Base-by-base conservation (phyloP, 2,797 vertebrate species). In the Protonibea diacanthus region DNA sequence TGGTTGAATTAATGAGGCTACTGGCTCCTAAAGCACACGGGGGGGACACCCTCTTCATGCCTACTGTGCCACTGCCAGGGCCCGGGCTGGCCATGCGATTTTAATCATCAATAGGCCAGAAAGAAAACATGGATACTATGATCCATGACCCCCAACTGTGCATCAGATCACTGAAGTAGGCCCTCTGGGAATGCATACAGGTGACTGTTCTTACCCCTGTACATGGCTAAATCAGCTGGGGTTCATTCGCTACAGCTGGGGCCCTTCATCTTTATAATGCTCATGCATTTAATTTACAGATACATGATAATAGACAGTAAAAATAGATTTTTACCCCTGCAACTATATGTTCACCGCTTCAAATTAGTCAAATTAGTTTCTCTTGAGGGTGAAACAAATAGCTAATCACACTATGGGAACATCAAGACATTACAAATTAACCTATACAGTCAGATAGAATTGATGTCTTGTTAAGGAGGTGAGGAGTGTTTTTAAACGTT, bases 1-100 rank as follows among this genome's bases (percentile, higher is more conserved):
- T 68, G 89, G 82, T 84, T 77, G 84, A 90, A 91, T 91, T 93
- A 93, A 94, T 84, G 88, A 94, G 88, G 75, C 81, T 62, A 62
- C 76, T 49, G 61, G 64, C 62, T 84, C 78, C 85, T 75, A 64
- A 71, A 84, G 83, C 80, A 71, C 83, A 77, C n/a, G 4, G 57
- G 63, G 63, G 63, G 58, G 49, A 48, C 23, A 33, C 48, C 70
- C 44, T 61, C 74, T 38, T 67, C 44, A 49, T 76, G 78, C 66
- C 80, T 44, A 45, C 74, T 40, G 57, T 48, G 76, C 82, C 64
- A 23, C 78, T 66, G 79, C 72, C 71, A 61, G 61, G 70, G 61
- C 21, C 12, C 2, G 40, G 74, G 61, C 61, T 17, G 17, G 60
- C 74, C 68, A 23, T 52, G 56, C 73, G 63, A 63, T 88, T 78